Evolutionary conservation across 1,140 invertebrate genomes (phyloP), one percentile per base, ranked within the genome.

Genomic region (Globodera ellingtonae): DNA sequence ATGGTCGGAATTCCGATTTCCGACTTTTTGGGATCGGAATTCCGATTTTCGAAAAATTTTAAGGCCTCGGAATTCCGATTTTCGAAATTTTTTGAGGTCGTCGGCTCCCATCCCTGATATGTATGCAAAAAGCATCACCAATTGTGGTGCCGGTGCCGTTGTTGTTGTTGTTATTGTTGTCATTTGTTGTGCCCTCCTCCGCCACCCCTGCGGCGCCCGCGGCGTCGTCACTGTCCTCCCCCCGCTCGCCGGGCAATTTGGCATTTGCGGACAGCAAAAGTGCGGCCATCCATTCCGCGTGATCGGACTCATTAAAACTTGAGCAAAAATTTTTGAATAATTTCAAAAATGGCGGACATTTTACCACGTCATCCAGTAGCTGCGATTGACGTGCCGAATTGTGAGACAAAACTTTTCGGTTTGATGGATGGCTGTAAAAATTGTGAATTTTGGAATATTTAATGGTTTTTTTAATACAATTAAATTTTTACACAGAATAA

Each of bases 261-360:
- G 84, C 84, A 75, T 86, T 87, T 35, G 84, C 83, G 46, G 75
- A 78, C 6, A 85, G 69, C 13, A 87, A 70, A 44, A 85, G 76
- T 13, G 85, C 85, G 18, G 84, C 84, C 74, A 85, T 72, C 84
- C 84, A 85, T 72, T 85, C 85, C 6, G 85, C 84, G 72, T 82
- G 76, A 18, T 87, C 85, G 6, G 24, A 70, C 50, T 85, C 85
- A 24, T 82, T 78, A 66, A 24, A n/a, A 46, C 75, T 75, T 15
- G 44, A 18, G n/a, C 15, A 7, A 7, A 21, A 72, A 46, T 72
- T 72, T 46, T 71, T 72, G 70, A n/a, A 35, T 35, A 72, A 52
- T 6, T n/a, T 24, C 50, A 52, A 62, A 75, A 50, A 75, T 4
- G 15, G 24, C 35, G 18, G 10, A n/a, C 35, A 13, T 35, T 56